These are phyloP conservation scores for Melanaphis sacchari DNA, from an alignment of 1,140 invertebrate species.

Conservation along the genomic window DNA sequence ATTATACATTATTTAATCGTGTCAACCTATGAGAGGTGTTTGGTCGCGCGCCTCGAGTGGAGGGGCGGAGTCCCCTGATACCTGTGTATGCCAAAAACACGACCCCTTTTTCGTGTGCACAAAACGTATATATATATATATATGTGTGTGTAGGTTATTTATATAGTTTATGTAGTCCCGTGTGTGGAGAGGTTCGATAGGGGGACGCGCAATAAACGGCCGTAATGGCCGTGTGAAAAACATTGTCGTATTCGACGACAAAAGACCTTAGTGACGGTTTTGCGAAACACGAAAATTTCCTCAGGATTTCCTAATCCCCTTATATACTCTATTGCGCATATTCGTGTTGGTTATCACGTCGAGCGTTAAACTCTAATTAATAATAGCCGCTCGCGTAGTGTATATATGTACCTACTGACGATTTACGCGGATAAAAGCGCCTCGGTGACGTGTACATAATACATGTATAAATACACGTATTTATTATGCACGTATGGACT, in stretches of 20 bases:
- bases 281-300: background rate
- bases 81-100: background rate
- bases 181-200: background rate
- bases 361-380: background rate
- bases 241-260: background rate
- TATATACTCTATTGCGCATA: background rate
- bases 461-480: background rate
- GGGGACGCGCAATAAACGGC: background rate
- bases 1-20: background rate
- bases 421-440: background rate
- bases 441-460: background rate
- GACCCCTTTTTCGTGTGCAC: background rate
- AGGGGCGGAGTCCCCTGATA: conserved; percentile 18
- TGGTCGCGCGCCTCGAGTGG: background rate
- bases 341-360: background rate
- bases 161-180: no score
- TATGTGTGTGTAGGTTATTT: no score
- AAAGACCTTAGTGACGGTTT: background rate
- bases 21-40: conserved; percentile 22
- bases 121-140: background rate
- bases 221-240: conserved; percentile 36
- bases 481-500: background rate
- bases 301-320: background rate
- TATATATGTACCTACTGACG: background rate
- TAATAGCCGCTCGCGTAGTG: background rate